A percentile compares a stretch with the other conserved stretches of the same genome.
Conservation (phyloP, 2,888 invertebrate genomes). For the Priocnemis perturbator region DNA sequence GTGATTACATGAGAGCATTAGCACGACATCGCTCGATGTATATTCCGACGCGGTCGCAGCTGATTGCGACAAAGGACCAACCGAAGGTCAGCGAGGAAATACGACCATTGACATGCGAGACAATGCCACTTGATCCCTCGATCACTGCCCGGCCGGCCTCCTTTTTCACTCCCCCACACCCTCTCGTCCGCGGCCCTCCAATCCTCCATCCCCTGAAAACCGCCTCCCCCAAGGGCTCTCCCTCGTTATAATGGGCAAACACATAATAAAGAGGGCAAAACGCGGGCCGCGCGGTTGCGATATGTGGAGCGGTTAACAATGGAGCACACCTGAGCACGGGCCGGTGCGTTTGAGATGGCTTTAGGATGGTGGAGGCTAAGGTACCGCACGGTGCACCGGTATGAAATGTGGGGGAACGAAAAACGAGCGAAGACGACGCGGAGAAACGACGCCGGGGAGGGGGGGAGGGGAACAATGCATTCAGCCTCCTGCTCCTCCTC, state of each 20-base stretch:
- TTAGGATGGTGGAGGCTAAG: conserved; percentile 42
- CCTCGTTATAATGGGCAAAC: conserved; percentile 54
- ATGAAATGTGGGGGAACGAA: conserved; percentile 65
- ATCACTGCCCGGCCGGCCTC: conserved; percentile 31
- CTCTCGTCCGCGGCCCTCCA: conserved; percentile 4
- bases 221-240: conserved; percentile 1
- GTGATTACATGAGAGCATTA: no score
- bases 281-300: conserved; percentile 51
- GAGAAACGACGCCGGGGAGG: conserved; percentile 9
- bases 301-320: conserved; percentile 68
- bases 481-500: conserved; percentile 40
- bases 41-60: no score
- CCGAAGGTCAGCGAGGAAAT: no score
- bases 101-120: conserved; percentile 12
- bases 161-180: conserved; percentile 10
- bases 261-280: conserved; percentile 68
- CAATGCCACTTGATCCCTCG: conserved; percentile 56
- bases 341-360: conserved; percentile 66
- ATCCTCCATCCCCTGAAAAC: background rate
- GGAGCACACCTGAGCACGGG: conserved; percentile 69
- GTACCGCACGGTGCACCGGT: conserved; percentile 56
- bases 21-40: no score
- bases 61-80: no score
- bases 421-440: conserved; percentile 35
- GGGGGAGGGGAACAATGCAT: conserved; percentile 69